These are phyloP conservation scores for Leptoteleia sp. DNA, from an alignment of 1,140 invertebrate genomes.

Conservation along the genomic window DNA sequence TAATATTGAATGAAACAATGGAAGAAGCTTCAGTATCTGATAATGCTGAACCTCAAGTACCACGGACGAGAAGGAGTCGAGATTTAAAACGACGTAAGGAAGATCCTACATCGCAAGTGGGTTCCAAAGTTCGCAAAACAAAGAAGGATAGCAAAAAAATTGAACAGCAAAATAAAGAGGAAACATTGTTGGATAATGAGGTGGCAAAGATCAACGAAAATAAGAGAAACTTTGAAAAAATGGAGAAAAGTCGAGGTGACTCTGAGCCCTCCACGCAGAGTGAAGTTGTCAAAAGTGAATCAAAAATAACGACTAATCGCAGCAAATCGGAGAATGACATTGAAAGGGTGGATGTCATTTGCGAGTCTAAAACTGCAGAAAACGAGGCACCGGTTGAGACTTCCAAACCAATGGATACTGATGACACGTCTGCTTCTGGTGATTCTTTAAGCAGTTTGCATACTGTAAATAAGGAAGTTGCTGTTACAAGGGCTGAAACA, in stretches of 20 bases:
- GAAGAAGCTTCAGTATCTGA: too few species aligned
- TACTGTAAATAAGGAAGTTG: conserved; percentile 49
- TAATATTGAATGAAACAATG: too few species aligned
- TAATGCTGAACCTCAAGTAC: too few species aligned
- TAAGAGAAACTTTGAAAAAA: conserved; percentile 66
- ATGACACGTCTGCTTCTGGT: conserved; percentile 77
- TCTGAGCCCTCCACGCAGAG: conserved; percentile 56
- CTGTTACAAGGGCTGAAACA: neutral
- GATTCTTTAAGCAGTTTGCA: conserved; percentile 77
- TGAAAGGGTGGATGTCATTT: conserved; percentile 15
- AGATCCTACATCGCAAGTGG: too few species aligned
- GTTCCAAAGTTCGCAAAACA: conserved; percentile 68
- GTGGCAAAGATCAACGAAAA: conserved; percentile 79
- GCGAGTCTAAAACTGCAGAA: neutral
- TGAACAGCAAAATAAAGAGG: conserved; percentile 79
- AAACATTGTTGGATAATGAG: conserved; percentile 77
- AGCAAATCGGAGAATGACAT: conserved; percentile 80
- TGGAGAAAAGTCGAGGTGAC: conserved; percentile 66
- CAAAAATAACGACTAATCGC: conserved; percentile 54
- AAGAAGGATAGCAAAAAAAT: conserved; percentile 73
- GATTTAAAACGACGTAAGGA: too few species aligned
- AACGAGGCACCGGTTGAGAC: neutral
- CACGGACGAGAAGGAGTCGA: too few species aligned
- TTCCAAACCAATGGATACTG: conserved; percentile 77
- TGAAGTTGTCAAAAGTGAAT: conserved; percentile 41